Base-by-base conservation (phyloP, 1,140 invertebrate genomes). In the Drosophila mauritiana region DNA sequence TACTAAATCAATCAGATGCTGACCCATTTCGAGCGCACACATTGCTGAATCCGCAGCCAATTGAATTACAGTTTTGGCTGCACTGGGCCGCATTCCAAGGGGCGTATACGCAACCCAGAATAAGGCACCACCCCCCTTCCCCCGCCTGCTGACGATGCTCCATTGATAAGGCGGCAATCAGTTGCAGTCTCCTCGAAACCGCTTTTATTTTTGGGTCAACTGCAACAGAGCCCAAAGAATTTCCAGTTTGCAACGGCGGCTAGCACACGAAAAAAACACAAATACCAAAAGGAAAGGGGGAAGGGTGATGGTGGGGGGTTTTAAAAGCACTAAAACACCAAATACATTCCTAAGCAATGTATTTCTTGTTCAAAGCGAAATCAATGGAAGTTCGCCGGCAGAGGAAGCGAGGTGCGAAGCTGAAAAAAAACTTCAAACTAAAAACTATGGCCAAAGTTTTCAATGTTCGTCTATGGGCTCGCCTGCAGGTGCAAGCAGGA, bases 161-260 rank as follows among this genome's bases (percentile, higher is more conserved):
- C 43, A 12, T 27, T 58, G 52, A 62, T 72, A 73, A 48, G 20
- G 31, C 46, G 6, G 17, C 67, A 63, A 63, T 63, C 59, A 61
- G 42, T 48, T 65, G 62, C 62, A 65, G 15, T 48, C 62, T 37
- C 13, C 61, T 25, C 22, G 64, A 56, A 69, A 59, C 69, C 73
- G 65, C 62, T 76, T 62, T 77, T 77, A 69, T 86, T 88, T 88
- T 79, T 86, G 76, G 84, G 83, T 88, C 76, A 78, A 70, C 73
- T 55, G 42, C 56, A 72, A 82, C 54, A 48, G 64, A 45, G 69
- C 67, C 63, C 48, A 51, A 74, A 86, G 83, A 88, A 88, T 86
- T 86, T 86, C 84, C 79, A 86, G 83, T 86, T 86, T 83, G 73
- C 72, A 62, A 43, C 63, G 54, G 58, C 42, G 22, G 53, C 34